phyloP scores from a whole-genome alignment of 2,113 vertebrate species.

The Fregata magnificens region DNA sequence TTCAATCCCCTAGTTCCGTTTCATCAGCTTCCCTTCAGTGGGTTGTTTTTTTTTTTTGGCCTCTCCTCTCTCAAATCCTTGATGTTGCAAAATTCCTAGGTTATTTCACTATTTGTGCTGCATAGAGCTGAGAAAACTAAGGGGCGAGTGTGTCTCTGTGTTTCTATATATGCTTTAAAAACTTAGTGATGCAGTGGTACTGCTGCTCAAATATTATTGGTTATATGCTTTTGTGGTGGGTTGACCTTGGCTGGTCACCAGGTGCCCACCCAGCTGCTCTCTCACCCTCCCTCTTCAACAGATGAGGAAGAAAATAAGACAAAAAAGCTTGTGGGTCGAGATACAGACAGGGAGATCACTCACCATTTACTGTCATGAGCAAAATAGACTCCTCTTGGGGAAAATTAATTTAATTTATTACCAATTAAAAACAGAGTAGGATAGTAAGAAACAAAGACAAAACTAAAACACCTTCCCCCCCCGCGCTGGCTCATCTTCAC shows the following conservation, averaged over 20 bases:
- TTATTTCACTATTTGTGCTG: neutral
- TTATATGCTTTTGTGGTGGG: neutral
- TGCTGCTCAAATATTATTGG: neutral
- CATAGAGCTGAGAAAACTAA: neutral
- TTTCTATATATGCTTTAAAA: neutral
- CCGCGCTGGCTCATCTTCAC: neutral
- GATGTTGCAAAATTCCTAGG: neutral
- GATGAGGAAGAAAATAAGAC: neutral
- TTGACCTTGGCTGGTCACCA: neutral
- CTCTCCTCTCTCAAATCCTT: neutral
- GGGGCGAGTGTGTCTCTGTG: neutral
- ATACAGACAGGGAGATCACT: neutral
- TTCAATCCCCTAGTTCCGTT: neutral
- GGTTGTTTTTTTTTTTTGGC: neutral
- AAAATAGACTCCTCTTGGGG: neutral
- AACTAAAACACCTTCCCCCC: neutral
- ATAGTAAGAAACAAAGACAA: neutral
- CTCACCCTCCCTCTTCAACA: neutral
- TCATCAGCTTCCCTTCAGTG: neutral
- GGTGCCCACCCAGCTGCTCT: neutral
- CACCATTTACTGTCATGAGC: neutral
- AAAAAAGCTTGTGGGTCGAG: rapidly evolving
- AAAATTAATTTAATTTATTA: neutral
- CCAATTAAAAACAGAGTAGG: neutral
- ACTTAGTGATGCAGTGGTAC: neutral